Conservation (phyloP, 1,140 invertebrate species). For the Spodoptera litura region DNA sequence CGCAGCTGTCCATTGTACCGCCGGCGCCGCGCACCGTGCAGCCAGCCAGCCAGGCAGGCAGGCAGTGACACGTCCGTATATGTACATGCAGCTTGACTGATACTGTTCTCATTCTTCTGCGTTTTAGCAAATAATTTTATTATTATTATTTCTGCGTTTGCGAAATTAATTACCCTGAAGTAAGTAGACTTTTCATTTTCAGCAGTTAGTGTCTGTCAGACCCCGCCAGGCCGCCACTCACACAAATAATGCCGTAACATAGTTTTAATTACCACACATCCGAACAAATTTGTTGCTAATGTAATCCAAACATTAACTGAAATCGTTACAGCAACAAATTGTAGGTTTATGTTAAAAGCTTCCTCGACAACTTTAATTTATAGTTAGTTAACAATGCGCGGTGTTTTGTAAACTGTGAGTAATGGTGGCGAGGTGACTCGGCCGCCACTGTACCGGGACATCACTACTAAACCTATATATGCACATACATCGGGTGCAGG, state of each 20-base stretch:
- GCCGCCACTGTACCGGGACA: not conserved
- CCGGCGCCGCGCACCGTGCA: too few species aligned
- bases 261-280: not conserved
- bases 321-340: slow-evolving; percentile 14
- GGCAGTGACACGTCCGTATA: too few species aligned
- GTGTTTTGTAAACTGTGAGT: slow-evolving; percentile 1
- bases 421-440: slow-evolving; percentile 2
- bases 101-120: too few species aligned
- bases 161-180: too few species aligned
- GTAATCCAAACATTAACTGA: not conserved
- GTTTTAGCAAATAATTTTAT: too few species aligned
- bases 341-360: slow-evolving; percentile 10
- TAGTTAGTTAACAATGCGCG: slow-evolving; percentile 14
- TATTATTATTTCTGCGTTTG: too few species aligned
- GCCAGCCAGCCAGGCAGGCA: too few species aligned
- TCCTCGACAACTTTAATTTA: slow-evolving; percentile 21
- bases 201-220: not conserved
- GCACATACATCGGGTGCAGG: not conserved
- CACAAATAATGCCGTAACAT: not conserved
- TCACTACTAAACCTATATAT: too few species aligned
- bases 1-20: not conserved
- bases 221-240: too few species aligned
- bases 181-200: not conserved
- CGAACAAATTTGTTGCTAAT: slow-evolving; percentile 1
- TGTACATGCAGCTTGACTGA: too few species aligned